Evolutionary conservation across 53 echinoderm and acorn worm species (phyloP).

Genomic region (Paelopatides confundens): DNA sequence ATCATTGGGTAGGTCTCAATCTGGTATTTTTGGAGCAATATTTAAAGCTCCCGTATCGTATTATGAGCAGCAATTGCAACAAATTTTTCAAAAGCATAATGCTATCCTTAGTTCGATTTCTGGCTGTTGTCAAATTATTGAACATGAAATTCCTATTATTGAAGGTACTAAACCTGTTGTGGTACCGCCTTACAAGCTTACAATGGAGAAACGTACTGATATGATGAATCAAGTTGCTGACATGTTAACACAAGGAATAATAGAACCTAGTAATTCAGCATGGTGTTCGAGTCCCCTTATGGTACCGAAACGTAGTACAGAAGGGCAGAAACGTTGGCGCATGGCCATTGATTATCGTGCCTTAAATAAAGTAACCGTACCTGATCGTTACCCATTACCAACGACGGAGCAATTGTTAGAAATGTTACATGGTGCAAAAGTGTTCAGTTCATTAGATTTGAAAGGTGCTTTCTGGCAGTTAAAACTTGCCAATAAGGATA

Average conservation of each 20-base stretch:
- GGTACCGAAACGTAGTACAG: constrained; percentile 21
- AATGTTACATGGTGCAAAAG: constrained; percentile 38
- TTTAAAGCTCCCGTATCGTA: constrained; percentile 12
- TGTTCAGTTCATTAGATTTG: constrained; percentile 12
- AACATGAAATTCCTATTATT: constrained; percentile 32
- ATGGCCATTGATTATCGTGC: constrained; percentile 36
- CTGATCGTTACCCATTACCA: constrained; percentile 22
- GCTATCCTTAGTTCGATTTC: background rate
- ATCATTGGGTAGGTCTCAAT: background rate
- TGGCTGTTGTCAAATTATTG: constrained; percentile 25
- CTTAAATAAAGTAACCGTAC: constrained; percentile 26
- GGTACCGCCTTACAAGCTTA: constrained; percentile 35
- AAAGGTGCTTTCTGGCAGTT: constrained; percentile 38
- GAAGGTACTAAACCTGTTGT: constrained; percentile 43
- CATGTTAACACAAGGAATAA: constrained; percentile 24
- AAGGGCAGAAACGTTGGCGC: constrained; percentile 17
- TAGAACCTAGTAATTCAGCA: constrained; percentile 36
- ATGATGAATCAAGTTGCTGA: constrained; percentile 23
- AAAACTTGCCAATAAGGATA: constrained; percentile 8
- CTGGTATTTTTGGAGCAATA: constrained; percentile 14
- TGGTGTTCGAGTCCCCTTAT: constrained; percentile 37
- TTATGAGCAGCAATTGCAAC: constrained; percentile 4
- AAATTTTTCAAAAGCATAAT: constrained; percentile 20
- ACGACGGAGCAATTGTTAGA: constrained; percentile 1
- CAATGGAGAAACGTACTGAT: constrained; percentile 27